Base-by-base conservation (phyloP, 2,797 vertebrate species). In the Orientallactaga sibirica region DNA sequence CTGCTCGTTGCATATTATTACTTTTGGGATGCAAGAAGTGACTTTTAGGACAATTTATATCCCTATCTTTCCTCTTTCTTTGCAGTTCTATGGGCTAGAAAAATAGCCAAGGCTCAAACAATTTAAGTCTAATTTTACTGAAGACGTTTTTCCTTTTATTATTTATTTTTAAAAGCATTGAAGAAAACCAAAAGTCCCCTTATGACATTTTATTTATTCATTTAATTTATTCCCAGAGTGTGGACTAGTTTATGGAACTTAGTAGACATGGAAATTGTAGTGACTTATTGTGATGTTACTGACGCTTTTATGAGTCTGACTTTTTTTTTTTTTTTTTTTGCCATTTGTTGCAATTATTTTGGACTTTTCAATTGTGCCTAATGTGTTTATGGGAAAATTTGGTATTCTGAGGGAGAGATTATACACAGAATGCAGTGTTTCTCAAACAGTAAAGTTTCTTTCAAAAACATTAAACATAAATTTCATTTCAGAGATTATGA, bases 1-100 rank as follows among this genome's bases (percentile, higher is more conserved):
- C 88, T 97, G 94, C 96, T 95, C 86, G 48, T 75, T 91, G 86
- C 91, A 73, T 93, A 89, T 95, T 95, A 93, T 20, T 88, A 58
- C 52, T 58, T 95, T 92, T 77, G 95, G 86, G 68, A 10, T 4
- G 55, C 92, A 80, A 90, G 85, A 97, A 77, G 71, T 74, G 68
- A 19, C 84, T 71, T 86, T 91, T 94, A 94, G 58, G 61, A 52
- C 41, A 71, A 11, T 92, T 81, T 82, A 73, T 93, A 92, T 95
- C 86, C 91, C 87, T 81, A 37, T 66, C 48, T 73, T 6, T 90
- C 14, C 16, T 91, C 20, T 87, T 62, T 29, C 74, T 95, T 66
- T 91, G 22, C 25, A 94, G 80, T 96, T 95, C 68, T 92, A 33
- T 86, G 70, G 91, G 37, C 71, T 91, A 91, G 74, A 91, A 96